Base-by-base conservation (phyloP, 2,113 vertebrate genomes). In the Lycaon pictus region DNA sequence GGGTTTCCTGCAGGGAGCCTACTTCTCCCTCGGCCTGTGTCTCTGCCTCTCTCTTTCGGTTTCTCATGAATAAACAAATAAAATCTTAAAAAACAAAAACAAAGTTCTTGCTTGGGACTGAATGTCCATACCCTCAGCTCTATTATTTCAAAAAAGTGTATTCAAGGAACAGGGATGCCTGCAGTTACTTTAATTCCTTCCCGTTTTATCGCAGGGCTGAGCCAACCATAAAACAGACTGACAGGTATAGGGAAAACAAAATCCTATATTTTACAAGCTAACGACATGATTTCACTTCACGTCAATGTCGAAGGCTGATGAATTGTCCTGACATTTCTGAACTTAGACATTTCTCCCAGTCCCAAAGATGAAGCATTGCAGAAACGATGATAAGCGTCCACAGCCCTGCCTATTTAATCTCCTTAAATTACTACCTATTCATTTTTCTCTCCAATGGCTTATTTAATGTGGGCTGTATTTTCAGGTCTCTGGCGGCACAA, bases 321-420 rank as follows among this genome's bases (percentile, higher is more conserved):
- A 98, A 99, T 92, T 93, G 97, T 81, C 96, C 98, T 98, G 97
- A 96, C 97, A 95, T 98, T 98, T 98, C 98, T 92, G 90, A 95
- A 97, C 56, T 95, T 92, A 95, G 97, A 98, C 71, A 85, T 98
- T 94, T 97, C n/a, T 56, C 71, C 32, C 3, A 17, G 67, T 20
- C 83, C 86, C 65, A 35, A 82, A 84, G n/a, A 98, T 96, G 98
- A 98, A 95, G 90, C 80, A 95, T 81, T 97, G 98, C 95, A 77
- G 96, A 88, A 51, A n/a, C 77, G 63, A 82, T 98, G 98, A 97
- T 98, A 97, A 98, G 98, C 97, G 98, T 76, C 72, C 86, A 3
- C 86, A 71, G 81, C 90, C 63, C 71, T 72, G 91, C 92, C 92
- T 11, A 0, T 90, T 96, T 88, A 62, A 83, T 98, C 96, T 98